phyloP scores from a whole-genome alignment of 1,140 invertebrate species.

The Nomia melanderi region DNA sequence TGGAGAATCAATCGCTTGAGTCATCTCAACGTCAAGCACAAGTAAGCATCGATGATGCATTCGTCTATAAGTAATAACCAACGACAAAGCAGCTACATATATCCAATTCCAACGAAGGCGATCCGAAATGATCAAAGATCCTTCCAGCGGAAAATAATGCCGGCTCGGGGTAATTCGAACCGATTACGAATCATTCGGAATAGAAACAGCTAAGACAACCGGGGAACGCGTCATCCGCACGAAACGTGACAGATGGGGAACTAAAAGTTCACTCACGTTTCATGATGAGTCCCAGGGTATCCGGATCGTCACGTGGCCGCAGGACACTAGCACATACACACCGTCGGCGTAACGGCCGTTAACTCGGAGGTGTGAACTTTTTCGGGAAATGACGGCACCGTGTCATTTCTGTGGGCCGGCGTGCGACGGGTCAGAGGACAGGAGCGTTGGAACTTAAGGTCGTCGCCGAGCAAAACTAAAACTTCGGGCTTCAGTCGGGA shows the following conservation, averaged over 20 bases:
- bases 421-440: conserved; percentile 55
- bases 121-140: too few relatives aligned
- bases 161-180: too few relatives aligned
- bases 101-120: too few relatives aligned
- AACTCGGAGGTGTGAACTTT: neutral
- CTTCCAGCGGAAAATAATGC: too few relatives aligned
- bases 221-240: neutral
- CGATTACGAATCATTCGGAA: too few relatives aligned
- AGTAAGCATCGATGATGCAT: too few relatives aligned
- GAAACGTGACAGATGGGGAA: neutral
- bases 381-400: neutral
- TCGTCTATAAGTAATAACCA: too few relatives aligned
- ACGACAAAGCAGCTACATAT: too few relatives aligned
- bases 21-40: too few relatives aligned
- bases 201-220: too few relatives aligned
- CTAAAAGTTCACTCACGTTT: conserved; percentile 48
- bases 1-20: too few relatives aligned
- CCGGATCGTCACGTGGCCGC: neutral
- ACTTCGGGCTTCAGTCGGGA: conserved; percentile 64
- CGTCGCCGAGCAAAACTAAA: conserved; percentile 72
- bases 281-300: conserved; percentile 34
- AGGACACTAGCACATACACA: neutral
- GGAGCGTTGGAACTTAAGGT: conserved; percentile 66
- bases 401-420: conserved; percentile 27
- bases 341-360: neutral